A percentile compares a stretch with the other conserved stretches of the same genome.
These are phyloP conservation scores for Diabrotica virgifera DNA, from an alignment of 1,140 invertebrate genomes.

Conservation along the genomic window DNA sequence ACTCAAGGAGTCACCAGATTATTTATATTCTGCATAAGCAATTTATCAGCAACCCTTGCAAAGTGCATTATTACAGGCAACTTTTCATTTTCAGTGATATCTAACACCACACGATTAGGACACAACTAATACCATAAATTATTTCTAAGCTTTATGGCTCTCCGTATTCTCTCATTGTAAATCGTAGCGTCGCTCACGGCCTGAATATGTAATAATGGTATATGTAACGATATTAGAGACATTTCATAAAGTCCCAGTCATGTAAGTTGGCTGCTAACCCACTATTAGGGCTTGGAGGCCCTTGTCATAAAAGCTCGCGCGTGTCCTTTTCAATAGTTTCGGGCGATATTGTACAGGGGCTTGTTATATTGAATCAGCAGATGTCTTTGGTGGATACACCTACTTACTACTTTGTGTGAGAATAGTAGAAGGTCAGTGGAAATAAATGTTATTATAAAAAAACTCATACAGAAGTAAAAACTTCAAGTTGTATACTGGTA, in stretches of 20 bases:
- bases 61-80: too few species aligned
- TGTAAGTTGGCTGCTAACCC: slow-evolving; percentile 24
- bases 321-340: slow-evolving; percentile 23
- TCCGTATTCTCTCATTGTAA: slow-evolving; percentile 9
- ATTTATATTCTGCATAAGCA: too few species aligned
- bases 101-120: too few species aligned
- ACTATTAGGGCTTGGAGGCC: slow-evolving; percentile 24
- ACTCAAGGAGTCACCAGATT: too few species aligned
- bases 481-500: too few species aligned
- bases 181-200: slow-evolving; percentile 9
- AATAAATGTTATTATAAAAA: too few species aligned
- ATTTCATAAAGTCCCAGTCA: slow-evolving; percentile 19
- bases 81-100: too few species aligned
- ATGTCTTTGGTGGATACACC: slow-evolving; percentile 8
- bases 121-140: too few species aligned
- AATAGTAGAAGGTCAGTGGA: too few species aligned
- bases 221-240: slow-evolving; percentile 29
- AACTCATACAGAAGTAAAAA: too few species aligned
- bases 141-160: not conserved
- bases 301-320: slow-evolving; percentile 18
- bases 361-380: slow-evolving; percentile 27
- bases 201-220: slow-evolving; percentile 25
- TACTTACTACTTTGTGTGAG: too few species aligned
- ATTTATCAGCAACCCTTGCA: too few species aligned
- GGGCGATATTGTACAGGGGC: slow-evolving; percentile 5